These are phyloP conservation scores for Periphyllus acericola DNA, from an alignment of 2,888 invertebrate species.

Conservation along the genomic window DNA sequence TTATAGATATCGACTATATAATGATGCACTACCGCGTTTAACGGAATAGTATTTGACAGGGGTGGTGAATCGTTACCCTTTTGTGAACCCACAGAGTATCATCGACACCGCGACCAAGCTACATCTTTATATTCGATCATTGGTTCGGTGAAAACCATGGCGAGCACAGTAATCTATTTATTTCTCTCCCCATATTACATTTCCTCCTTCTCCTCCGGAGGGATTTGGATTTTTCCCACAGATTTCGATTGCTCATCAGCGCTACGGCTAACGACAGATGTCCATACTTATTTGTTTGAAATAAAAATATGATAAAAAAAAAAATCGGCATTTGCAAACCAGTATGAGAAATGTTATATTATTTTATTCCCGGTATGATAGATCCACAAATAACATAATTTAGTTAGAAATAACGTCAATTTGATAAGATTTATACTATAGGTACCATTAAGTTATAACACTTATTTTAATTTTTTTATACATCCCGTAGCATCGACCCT, in stretches of 20 bases:
- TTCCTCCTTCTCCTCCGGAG: constrained; percentile 5
- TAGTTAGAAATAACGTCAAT: not conserved
- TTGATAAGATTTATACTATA: not conserved
- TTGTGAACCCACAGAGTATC: constrained; percentile 16
- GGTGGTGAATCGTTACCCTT: constrained; percentile 9
- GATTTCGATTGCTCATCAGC: constrained; percentile 11
- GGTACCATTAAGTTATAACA: not conserved
- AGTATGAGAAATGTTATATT: too few relatives aligned
- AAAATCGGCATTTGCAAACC: not conserved
- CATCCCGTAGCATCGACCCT: constrained; percentile 14
- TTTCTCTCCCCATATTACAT: constrained; percentile 5
- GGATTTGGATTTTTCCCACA: constrained; percentile 58
- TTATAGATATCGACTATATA: not conserved
- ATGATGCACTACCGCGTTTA: not conserved
- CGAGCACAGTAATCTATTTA: constrained; percentile 46
- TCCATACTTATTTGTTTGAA: not conserved
- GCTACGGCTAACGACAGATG: not conserved
- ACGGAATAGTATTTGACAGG: constrained; percentile 21
- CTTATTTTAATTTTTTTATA: constrained; percentile 30
- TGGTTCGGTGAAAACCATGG: constrained; percentile 36
- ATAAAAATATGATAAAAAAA: not conserved
- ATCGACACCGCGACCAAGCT: constrained; percentile 8
- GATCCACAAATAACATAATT: not conserved
- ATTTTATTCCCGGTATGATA: too few relatives aligned
- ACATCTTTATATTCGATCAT: constrained; percentile 59